These are phyloP conservation scores for Orbicella faveolata DNA, from an alignment of 64 coral and sea anemone genomes.

Conservation along the genomic window DNA sequence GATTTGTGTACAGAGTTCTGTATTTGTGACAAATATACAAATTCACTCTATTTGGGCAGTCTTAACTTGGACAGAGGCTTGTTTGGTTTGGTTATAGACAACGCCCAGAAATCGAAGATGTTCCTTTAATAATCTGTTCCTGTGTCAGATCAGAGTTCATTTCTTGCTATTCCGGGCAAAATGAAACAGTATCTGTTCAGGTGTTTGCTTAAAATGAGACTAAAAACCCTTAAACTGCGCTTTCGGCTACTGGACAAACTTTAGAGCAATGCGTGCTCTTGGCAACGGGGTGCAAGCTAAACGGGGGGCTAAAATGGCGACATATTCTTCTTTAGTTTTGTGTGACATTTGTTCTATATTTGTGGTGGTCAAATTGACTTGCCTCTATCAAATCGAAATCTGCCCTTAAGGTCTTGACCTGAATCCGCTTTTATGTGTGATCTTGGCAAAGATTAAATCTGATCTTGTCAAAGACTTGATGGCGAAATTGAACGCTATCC, in stretches of 20 bases:
- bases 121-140: not conserved
- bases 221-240: not conserved
- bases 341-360: constrained; percentile 7
- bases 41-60: not conserved
- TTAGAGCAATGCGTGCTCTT: not conserved
- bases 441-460: not conserved
- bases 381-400: not conserved
- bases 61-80: not conserved
- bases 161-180: not conserved
- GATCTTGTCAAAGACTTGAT: not conserved
- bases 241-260: not conserved
- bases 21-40: not conserved
- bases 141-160: not conserved
- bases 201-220: not conserved
- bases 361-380: not conserved
- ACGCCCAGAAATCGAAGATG: constrained; percentile 27
- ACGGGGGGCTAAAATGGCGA: not conserved
- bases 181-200: not conserved
- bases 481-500: not conserved
- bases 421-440: not conserved
- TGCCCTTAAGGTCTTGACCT: not conserved
- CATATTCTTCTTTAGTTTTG: not conserved
- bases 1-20: not conserved
- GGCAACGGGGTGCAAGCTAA: not conserved
- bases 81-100: not conserved